phyloP scores from a whole-genome alignment of 2,113 vertebrate genomes.

The Istiophorus platypterus region DNA sequence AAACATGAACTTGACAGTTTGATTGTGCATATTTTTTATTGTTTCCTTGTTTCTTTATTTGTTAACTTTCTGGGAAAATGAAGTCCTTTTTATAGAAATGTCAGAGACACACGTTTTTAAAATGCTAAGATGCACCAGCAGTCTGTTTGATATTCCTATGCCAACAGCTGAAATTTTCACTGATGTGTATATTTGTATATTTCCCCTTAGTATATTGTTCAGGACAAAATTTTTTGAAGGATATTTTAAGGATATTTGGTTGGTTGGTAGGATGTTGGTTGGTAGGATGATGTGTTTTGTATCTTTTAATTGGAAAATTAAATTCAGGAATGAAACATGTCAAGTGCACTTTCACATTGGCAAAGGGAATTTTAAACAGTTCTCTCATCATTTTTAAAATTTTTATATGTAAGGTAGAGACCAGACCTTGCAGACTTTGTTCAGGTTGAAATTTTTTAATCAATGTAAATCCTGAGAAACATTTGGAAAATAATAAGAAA shows the following conservation, averaged over 20 bases:
- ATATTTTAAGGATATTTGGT: conserved; percentile 2
- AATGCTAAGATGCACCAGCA: conserved; percentile 46
- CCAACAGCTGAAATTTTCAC: conserved; percentile 45
- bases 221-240: background rate
- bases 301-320: background rate
- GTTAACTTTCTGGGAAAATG: conserved; percentile 35
- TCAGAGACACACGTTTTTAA: conserved; percentile 36
- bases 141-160: conserved; percentile 70
- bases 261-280: background rate
- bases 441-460: conserved; percentile 19
- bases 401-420: background rate
- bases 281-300: background rate
- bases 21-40: conserved; percentile 85
- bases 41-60: conserved; percentile 81
- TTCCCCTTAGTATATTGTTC: conserved; percentile 6
- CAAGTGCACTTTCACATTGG: conserved; percentile 49
- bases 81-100: conserved; percentile 18
- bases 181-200: conserved; percentile 12
- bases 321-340: background rate
- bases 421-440: conserved; percentile 1
- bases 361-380: conserved; percentile 65
- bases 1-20: conserved; percentile 85
- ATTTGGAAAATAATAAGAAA: background rate
- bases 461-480: background rate
- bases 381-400: conserved; percentile 26